A percentile compares a stretch with the other conserved stretches of the same genome.
Conservation (phyloP, 2,113 vertebrate genomes). For the Pseudorhombus dupliciocellatus region DNA sequence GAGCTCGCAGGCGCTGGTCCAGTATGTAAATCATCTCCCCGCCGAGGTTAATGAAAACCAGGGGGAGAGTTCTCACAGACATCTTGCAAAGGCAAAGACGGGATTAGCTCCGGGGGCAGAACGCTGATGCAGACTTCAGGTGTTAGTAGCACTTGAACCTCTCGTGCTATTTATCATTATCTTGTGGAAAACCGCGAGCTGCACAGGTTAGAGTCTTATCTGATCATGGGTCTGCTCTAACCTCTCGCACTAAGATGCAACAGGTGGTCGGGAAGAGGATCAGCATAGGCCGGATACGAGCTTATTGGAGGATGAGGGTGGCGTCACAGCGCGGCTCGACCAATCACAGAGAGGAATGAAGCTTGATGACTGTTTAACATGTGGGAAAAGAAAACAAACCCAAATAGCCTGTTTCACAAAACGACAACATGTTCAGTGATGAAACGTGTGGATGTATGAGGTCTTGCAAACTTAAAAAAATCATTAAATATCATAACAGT, state of each 20-base stretch:
- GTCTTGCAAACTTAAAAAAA: neutral
- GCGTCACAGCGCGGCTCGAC: slow-evolving; percentile 10
- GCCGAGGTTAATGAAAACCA: slow-evolving; percentile 92
- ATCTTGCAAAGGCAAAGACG: slow-evolving; percentile 67
- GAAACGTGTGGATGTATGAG: neutral
- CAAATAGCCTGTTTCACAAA: neutral
- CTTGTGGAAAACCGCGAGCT: neutral
- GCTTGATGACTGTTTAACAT: neutral
- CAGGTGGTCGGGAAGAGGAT: slow-evolving; percentile 75
- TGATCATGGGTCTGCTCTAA: slow-evolving; percentile 40
- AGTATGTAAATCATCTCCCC: slow-evolving; percentile 96
- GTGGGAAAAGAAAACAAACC: neutral
- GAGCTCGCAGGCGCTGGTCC: slow-evolving; percentile 88
- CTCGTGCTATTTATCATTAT: slow-evolving; percentile 18
- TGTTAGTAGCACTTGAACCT: neutral
- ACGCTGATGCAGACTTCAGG: neutral
- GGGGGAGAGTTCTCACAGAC: slow-evolving; percentile 87
- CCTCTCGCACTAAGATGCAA: slow-evolving; percentile 52
- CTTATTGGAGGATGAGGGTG: slow-evolving; percentile 63
- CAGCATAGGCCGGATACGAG: slow-evolving; percentile 38
- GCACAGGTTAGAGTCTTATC: slow-evolving; percentile 43
- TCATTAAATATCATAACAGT: neutral
- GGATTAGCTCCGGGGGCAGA: slow-evolving; percentile 21
- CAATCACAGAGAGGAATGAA: slow-evolving; percentile 19
- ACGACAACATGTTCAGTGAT: neutral